These are phyloP conservation scores for Poeciliopsis paucimaculata DNA, from an alignment of 2,797 vertebrate species.

Conservation along the genomic window DNA sequence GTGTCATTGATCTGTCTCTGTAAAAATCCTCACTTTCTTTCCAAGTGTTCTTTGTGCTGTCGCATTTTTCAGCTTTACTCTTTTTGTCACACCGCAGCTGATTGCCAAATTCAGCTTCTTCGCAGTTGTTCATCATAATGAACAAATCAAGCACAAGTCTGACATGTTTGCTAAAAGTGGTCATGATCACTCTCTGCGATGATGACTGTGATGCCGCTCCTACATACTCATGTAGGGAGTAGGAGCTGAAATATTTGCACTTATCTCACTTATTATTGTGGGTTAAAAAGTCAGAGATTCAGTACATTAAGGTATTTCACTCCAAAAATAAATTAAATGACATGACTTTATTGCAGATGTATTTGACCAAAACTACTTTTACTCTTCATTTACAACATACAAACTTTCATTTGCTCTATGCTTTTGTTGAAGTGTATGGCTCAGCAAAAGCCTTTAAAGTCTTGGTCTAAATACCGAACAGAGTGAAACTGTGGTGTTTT, in stretches of 20 bases:
- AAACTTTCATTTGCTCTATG: not conserved
- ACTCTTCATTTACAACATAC: too few relatives aligned
- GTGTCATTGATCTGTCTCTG: constrained; percentile 9
- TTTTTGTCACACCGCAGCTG: not conserved
- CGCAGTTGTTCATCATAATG: constrained; percentile 21
- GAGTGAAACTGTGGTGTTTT: not conserved
- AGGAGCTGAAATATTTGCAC: constrained; percentile 34
- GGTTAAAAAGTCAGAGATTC: not conserved
- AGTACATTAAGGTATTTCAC: not conserved
- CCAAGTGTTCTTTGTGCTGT: not conserved
- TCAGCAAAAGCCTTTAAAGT: not conserved
- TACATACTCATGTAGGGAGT: constrained; percentile 26
- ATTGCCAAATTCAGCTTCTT: constrained; percentile 43
- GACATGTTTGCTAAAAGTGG: constrained; percentile 47
- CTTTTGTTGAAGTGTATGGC: not conserved
- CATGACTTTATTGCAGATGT: not conserved
- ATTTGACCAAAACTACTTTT: not conserved
- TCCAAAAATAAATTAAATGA: not conserved
- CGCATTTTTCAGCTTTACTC: not conserved
- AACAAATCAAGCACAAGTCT: constrained; percentile 29
- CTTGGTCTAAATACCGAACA: not conserved
- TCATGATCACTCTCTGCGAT: constrained; percentile 24
- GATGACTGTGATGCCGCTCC: not conserved
- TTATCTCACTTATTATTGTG: not conserved
- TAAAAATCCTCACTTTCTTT: not conserved